A percentile compares a stretch with the other conserved stretches of the same genome.
phyloP scores from a whole-genome alignment of 2,888 invertebrate species.

The Scaptomyza flava region DNA sequence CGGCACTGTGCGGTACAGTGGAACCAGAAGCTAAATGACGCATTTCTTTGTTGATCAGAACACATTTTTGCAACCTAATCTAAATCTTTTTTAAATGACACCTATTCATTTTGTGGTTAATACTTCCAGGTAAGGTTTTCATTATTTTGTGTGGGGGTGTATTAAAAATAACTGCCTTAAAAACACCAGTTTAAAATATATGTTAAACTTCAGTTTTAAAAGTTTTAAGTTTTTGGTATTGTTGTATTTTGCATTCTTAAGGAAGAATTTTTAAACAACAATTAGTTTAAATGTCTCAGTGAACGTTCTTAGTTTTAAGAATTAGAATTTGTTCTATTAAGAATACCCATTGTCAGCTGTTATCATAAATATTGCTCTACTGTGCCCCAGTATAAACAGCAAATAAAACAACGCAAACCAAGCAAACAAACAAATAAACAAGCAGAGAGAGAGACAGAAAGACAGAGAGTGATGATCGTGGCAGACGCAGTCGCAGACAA shows the following conservation, averaged over 20 bases:
- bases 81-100: background rate
- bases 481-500: conserved; percentile 48
- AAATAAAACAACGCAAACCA: conserved; percentile 69
- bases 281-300: no score
- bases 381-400: conserved; percentile 36
- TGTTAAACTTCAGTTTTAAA: no score
- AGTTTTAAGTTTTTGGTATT: no score
- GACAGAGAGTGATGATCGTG: conserved; percentile 27
- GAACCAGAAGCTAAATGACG: background rate
- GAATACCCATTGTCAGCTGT: background rate
- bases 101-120: background rate
- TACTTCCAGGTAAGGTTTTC: background rate
- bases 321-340: no score
- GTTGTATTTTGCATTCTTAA: no score
- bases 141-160: background rate
- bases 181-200: no score
- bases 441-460: background rate
- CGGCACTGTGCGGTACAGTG: conserved; percentile 23
- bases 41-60: background rate
- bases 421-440: conserved; percentile 12
- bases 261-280: no score
- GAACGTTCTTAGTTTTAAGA: no score
- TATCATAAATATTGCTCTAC: conserved; percentile 20
- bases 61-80: background rate
- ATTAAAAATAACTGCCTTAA: no score